A percentile compares a stretch with the other conserved stretches of the same genome.
phyloP scores from a whole-genome alignment of 2,797 vertebrate species.

The Prunella strophiata region DNA sequence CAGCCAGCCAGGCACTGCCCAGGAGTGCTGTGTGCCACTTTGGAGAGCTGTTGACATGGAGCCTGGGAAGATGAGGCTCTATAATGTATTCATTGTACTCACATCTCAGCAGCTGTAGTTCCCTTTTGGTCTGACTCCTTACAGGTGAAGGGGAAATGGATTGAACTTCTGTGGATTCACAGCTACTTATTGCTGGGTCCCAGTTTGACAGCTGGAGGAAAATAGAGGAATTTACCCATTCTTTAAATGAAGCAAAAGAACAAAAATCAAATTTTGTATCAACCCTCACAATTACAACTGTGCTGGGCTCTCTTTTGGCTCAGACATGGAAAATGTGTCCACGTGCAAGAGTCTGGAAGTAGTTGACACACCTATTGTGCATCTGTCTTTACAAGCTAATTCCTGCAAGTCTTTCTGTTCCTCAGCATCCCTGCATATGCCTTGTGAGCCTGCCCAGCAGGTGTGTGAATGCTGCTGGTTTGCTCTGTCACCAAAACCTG shows the following conservation, averaged over 20 bases:
- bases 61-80: neutral
- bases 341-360: neutral
- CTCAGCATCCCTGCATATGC: neutral
- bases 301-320: neutral
- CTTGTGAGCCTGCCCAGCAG: neutral
- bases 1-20: neutral
- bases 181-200: slow-evolving; percentile 23
- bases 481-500: neutral
- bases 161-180: neutral
- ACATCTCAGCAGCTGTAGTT: neutral
- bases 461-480: neutral
- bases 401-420: neutral
- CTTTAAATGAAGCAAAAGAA: neutral
- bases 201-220: slow-evolving; percentile 70
- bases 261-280: neutral
- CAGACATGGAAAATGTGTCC: accelerated
- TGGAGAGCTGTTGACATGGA: neutral
- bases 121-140: neutral
- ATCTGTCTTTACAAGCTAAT: neutral
- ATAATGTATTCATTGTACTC: accelerated
- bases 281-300: neutral
- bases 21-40: neutral
- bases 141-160: neutral
- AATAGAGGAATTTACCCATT: neutral
- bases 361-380: neutral